Evolutionary conservation across 2,113 vertebrate species (phyloP).

Genomic region (Myrmecobius fasciatus): DNA sequence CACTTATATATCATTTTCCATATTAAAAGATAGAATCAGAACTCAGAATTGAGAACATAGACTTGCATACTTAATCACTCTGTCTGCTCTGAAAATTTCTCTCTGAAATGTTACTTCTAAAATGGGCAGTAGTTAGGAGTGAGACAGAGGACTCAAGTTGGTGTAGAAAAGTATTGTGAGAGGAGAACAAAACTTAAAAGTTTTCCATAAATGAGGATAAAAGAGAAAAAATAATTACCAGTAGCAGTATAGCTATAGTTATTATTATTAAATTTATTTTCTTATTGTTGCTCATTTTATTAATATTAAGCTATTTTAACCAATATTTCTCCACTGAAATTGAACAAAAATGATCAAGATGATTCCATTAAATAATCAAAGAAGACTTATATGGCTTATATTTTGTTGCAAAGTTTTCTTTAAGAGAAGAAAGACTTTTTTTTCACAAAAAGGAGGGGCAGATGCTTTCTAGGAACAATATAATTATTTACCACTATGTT

Average conservation of each 20-base stretch:
- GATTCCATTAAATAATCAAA: background rate
- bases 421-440: background rate
- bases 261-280: background rate
- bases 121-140: background rate
- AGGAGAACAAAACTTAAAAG: background rate
- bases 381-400: background rate
- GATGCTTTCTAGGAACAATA: slow-evolving; percentile 20
- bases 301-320: background rate
- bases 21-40: background rate
- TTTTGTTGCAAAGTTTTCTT: background rate
- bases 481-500: background rate
- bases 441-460: background rate
- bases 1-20: background rate
- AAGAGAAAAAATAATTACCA: background rate
- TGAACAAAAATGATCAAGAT: background rate
- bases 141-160: background rate
- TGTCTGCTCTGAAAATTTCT: background rate
- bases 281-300: background rate
- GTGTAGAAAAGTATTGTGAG: background rate
- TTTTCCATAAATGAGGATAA: background rate
- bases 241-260: background rate
- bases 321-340: background rate
- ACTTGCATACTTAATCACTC: background rate
- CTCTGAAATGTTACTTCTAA: background rate
- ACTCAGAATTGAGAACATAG: background rate